A percentile compares a stretch with the other conserved stretches of the same genome.
These are phyloP conservation scores for Psilopogon haemacephalus DNA, from an alignment of 2,113 vertebrate genomes.

Conservation along the genomic window DNA sequence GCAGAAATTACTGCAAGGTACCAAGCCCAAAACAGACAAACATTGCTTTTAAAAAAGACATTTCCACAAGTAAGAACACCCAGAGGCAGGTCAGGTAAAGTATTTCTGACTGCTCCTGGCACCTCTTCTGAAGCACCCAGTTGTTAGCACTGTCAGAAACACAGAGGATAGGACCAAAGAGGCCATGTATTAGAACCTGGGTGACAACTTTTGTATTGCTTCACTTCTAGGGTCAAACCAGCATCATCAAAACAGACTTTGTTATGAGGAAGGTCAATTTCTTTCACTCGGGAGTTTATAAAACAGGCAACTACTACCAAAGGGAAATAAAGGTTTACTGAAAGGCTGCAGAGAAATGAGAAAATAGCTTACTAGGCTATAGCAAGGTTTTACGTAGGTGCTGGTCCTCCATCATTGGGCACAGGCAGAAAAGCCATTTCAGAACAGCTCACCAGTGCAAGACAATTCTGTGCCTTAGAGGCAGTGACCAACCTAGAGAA, in stretches of 20 bases:
- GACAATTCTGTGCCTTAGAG: neutral
- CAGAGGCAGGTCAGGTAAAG: neutral
- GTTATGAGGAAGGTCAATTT: neutral
- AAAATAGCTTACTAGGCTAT: neutral
- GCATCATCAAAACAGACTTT: neutral
- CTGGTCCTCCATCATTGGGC: neutral
- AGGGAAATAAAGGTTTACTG: neutral
- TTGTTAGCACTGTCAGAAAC: neutral
- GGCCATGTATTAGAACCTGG: neutral
- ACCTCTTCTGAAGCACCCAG: neutral
- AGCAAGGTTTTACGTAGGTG: rapidly evolving
- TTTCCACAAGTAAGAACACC: neutral
- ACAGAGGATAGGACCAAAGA: neutral
- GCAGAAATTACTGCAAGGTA: neutral
- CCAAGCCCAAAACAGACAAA: neutral
- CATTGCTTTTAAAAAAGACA: neutral
- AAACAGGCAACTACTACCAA: neutral
- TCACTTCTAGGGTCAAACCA: neutral
- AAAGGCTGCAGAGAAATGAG: neutral
- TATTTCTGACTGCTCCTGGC: neutral
- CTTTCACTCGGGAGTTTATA: neutral
- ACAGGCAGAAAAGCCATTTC: neutral
- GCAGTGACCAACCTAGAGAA: neutral
- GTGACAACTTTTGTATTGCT: neutral
- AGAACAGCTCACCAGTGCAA: neutral